phyloP scores from a whole-genome alignment of 2,888 invertebrate species.

The Caenorhabditis uteleia region DNA sequence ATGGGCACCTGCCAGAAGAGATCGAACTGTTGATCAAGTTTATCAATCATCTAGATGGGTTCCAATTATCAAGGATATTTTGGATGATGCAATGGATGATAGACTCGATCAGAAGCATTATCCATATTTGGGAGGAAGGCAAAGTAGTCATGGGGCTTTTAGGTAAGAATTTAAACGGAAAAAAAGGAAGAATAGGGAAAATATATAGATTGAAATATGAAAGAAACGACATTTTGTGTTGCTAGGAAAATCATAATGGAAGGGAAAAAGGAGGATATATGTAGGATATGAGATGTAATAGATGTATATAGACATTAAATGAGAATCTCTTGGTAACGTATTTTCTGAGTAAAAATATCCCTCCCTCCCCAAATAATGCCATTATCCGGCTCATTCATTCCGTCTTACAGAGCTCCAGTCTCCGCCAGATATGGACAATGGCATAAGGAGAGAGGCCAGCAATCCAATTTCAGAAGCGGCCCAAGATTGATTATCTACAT shows the following conservation, averaged over 20 bases:
- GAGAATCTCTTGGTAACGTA: too few relatives aligned
- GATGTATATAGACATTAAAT: too few relatives aligned
- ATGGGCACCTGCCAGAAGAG: slow-evolving; percentile 89
- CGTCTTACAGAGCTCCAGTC: slow-evolving; percentile 65
- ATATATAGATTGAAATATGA: too few relatives aligned
- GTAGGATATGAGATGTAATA: too few relatives aligned
- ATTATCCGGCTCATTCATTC: too few relatives aligned
- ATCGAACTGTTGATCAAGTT: slow-evolving; percentile 88
- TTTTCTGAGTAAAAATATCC: too few relatives aligned
- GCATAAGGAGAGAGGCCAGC: slow-evolving; percentile 95
- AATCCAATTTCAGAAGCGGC: slow-evolving; percentile 80
- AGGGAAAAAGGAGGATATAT: too few relatives aligned
- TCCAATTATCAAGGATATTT: slow-evolving; percentile 93
- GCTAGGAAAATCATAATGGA: too few relatives aligned
- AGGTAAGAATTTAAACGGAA: slow-evolving; percentile 36
- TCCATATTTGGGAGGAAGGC: slow-evolving; percentile 85
- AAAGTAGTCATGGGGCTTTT: slow-evolving; percentile 49
- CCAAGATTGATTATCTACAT: slow-evolving; percentile 94
- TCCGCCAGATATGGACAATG: slow-evolving; percentile 89
- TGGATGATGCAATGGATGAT: slow-evolving; percentile 98
- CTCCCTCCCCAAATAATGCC: neutral
- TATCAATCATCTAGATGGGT: slow-evolving; percentile 79
- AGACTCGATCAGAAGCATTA: slow-evolving; percentile 94
- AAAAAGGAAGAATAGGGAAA: too few relatives aligned
- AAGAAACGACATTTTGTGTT: too few relatives aligned